Base-by-base conservation (phyloP, 2,888 invertebrate species). In the Luffia ferchaultella region DNA sequence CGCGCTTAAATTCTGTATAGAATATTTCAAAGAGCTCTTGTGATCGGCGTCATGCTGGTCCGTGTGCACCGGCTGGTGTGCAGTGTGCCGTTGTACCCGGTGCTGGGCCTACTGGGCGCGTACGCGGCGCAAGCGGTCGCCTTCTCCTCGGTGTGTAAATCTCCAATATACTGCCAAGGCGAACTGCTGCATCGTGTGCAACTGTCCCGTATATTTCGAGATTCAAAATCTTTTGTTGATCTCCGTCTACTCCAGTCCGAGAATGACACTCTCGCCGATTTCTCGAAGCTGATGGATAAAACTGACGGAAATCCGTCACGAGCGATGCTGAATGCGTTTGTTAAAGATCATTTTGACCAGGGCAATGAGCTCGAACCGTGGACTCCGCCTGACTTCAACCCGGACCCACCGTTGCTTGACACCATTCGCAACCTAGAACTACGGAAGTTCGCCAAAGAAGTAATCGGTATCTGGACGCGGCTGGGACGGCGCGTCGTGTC, bases 151-250 rank as follows among this genome's bases (percentile, higher is more conserved):
- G 58, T 63, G 40, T 88, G 87, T 64, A 74, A 76, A 59, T 93
- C 92, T 59, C 86, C 88, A 20, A 85, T 94, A 53, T 94, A 91
- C 76, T 94, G 93, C 70, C 75, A 88, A 58, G 93, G 94, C 2
- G 86, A 88, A 16, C 82, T 95, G 9, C 83, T 95, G 41, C 88
- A 90, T 54, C 87, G 88, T 46, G 87, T 94, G 7, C 94, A 95
- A 71, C 86, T 89, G 63, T 87, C 91, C 3, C 74, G 85, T 48
- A 79, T 94, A 52, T 93, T 88, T 66, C 78, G 85, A 16, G 95
- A 95, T 65, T 93, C 93, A n/a, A 95, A 95, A 73, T 88, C 89
- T 0, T 95, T 95, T 70, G 94, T 95, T 41, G 94, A 95, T 67
- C 87, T 93, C 83, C 89, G 89, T 61, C 83, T 93, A 62, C 83